Base-by-base conservation (phyloP, 2,888 invertebrate species). In the Melanchra persicariae region DNA sequence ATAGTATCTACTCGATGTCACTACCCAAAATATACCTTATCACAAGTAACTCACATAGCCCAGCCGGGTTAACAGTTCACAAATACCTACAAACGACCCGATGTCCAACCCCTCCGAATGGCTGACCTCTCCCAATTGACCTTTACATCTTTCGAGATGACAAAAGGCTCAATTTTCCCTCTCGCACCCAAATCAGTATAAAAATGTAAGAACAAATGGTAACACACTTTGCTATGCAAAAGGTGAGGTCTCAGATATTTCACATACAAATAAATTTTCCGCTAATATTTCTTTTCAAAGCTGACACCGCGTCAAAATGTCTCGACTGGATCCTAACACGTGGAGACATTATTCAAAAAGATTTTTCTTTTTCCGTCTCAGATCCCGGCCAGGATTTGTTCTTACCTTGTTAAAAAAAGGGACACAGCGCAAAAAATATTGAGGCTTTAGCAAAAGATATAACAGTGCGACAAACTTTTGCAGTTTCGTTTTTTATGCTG, bases 231-330 rank as follows among this genome's bases (percentile, higher is more conserved):
- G n/a, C 37, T 70, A 76, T 71, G 62, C 82, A 81, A 83, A 82
- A 75, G 82, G 82, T 69, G 67, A 62, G 64, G 37, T 49, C 62
- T 65, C 49, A 70, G 73, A 82, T 84, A 74, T 84, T 68, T 62
- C 68, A 61, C 67, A 70, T 72, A 81, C 59, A 83, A 71, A 83
- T 79, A 81, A 57, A 71, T 81, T 76, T 71, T 52, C 30, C 73
- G 73, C 76, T 77, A 83, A 83, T 83, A 83, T 83, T 78, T 83
- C 77, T 82, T 77, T 70, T 68, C 45, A 76, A 68, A 79, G 84
- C 79, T 76, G 76, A 82, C 84, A 51, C 43, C 26, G 54, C 74
- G 74, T 82, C 82, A 82, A 74, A 79, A 68, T 40, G 74, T 54
- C 57, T 70, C 74, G 74, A 74, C 68, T 78, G 68, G 62, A 74